These are phyloP conservation scores for Ceratotherium simum DNA, from an alignment of 2,113 vertebrate species.

Conservation along the genomic window DNA sequence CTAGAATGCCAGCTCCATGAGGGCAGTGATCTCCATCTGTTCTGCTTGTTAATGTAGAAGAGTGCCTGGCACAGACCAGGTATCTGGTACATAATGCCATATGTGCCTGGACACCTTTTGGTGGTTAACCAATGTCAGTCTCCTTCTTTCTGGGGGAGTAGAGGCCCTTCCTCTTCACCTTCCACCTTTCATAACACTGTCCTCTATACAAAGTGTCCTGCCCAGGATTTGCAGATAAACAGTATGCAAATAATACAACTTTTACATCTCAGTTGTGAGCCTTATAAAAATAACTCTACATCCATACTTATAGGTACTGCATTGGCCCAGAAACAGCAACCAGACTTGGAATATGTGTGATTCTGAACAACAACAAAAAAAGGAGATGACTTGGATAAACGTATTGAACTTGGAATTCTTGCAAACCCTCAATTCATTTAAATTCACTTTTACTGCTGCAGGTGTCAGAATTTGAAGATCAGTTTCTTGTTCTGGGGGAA, in stretches of 20 bases:
- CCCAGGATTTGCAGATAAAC: not conserved
- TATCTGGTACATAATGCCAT: accelerated
- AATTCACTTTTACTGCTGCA: not conserved
- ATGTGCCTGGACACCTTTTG: too few relatives aligned
- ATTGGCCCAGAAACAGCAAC: not conserved
- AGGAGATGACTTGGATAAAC: not conserved
- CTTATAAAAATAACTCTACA: not conserved
- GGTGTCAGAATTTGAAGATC: not conserved
- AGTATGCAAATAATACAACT: accelerated
- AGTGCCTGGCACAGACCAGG: accelerated
- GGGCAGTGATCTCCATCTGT: too few relatives aligned
- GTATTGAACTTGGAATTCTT: not conserved
- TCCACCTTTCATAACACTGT: not conserved
- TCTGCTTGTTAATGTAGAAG: not conserved
- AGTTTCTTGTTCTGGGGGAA: not conserved
- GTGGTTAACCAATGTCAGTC: not conserved
- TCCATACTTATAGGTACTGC: not conserved
- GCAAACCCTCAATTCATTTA: not conserved
- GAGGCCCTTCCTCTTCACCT: not conserved
- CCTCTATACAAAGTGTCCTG: not conserved
- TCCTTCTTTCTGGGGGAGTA: not conserved
- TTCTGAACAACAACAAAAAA: not conserved
- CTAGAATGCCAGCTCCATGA: accelerated
- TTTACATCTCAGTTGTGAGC: accelerated
- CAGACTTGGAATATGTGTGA: not conserved